A percentile compares a stretch with the other conserved stretches of the same genome.
Conservation (phyloP, 2,888 invertebrate species). For the Cristatella mucedo region DNA sequence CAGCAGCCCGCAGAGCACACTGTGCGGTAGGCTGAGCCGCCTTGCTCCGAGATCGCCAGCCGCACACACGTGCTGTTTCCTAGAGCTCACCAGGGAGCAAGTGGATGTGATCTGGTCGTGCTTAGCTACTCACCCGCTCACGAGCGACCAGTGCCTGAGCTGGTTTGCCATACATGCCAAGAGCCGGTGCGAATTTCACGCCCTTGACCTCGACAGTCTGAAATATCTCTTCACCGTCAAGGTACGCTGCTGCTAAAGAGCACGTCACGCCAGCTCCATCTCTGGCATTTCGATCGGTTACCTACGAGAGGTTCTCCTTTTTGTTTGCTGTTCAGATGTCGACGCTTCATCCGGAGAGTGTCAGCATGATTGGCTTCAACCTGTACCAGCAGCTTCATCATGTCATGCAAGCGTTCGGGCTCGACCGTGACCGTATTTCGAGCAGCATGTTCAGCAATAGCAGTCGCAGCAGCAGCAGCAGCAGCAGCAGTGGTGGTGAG, state of each 20-base stretch:
- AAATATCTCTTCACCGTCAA: constrained; percentile 73
- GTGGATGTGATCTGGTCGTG: constrained; percentile 81
- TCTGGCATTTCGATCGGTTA: neutral
- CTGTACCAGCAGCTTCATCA: constrained; percentile 72
- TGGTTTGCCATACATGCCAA: constrained; percentile 83
- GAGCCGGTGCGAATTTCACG: constrained; percentile 71
- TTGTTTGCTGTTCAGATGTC: constrained; percentile 46
- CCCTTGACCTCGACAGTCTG: constrained; percentile 67
- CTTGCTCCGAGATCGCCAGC: too few species aligned
- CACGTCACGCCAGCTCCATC: neutral
- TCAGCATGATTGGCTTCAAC: constrained; percentile 76
- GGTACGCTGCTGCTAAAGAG: too few species aligned
- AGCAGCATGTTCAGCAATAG: constrained; percentile 44
- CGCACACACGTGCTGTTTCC: too few species aligned
- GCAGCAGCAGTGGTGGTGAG: too few species aligned
- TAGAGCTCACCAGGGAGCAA: constrained; percentile 55
- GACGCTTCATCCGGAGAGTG: constrained; percentile 67
- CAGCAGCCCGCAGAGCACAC: too few species aligned
- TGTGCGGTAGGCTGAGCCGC: too few species aligned
- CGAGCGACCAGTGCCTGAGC: constrained; percentile 76
- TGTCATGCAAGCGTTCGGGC: too few species aligned
- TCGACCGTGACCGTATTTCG: too few species aligned
- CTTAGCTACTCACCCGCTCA: constrained; percentile 64
- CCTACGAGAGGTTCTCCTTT: neutral
- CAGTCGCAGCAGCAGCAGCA: too few species aligned